Evolutionary conservation across 2,113 vertebrate genomes (phyloP).

Genomic region (Bubo bubo): DNA sequence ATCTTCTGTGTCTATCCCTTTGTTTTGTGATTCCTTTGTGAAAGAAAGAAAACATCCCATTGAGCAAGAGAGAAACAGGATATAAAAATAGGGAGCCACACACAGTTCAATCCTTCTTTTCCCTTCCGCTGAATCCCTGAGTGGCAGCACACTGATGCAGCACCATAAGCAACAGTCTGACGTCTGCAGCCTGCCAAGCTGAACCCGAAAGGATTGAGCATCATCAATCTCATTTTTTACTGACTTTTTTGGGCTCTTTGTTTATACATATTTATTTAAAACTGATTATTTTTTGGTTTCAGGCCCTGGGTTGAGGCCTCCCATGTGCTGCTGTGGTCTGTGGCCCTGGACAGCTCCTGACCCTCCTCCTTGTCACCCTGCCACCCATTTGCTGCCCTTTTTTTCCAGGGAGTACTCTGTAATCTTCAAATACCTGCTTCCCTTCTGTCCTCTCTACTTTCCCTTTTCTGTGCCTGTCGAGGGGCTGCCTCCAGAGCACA

Average conservation of each 20-base stretch:
- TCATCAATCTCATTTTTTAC: neutral
- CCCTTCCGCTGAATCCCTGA: neutral
- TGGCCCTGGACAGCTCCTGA: neutral
- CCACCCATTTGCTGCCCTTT: neutral
- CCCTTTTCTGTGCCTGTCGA: neutral
- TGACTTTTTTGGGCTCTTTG: neutral
- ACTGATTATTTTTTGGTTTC: neutral
- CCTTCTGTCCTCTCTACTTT: neutral
- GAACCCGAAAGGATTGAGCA: neutral
- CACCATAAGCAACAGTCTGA: neutral
- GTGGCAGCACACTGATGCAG: neutral
- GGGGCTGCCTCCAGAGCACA: neutral
- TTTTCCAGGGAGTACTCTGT: neutral
- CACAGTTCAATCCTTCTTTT: neutral
- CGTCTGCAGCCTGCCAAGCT: neutral
- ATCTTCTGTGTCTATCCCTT: conserved; percentile 14
- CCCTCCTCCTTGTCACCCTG: neutral
- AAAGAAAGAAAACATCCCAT: conserved; percentile 8
- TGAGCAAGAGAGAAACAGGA: neutral
- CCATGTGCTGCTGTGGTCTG: rapidly evolving
- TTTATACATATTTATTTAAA: neutral
- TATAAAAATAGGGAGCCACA: neutral
- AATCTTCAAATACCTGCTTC: neutral
- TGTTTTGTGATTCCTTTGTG: conserved; percentile 26
- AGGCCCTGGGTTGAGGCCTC: neutral